These are phyloP conservation scores for Catharus fuscescens DNA, from an alignment of 2,113 vertebrate species.

Conservation along the genomic window DNA sequence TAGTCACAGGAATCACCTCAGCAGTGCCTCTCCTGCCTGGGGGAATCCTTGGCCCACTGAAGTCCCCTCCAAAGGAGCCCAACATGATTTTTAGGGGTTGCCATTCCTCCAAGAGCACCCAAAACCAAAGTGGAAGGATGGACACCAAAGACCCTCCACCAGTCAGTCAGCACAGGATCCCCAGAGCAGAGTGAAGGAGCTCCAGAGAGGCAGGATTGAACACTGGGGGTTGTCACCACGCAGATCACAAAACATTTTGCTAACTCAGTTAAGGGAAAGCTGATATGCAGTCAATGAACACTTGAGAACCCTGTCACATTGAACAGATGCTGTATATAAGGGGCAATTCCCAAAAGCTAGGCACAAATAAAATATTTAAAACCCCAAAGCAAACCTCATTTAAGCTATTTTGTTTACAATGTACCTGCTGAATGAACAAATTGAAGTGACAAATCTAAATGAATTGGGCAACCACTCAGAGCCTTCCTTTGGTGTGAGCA, in stretches of 20 bases:
- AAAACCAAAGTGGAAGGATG: fast-evolving
- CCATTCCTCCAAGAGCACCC: neutral
- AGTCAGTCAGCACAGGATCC: neutral
- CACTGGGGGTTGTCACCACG: neutral
- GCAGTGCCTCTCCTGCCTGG: neutral
- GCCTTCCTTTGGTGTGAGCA: neutral
- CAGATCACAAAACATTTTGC: conserved; percentile 3
- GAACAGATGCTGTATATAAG: conserved; percentile 30
- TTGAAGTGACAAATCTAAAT: conserved; percentile 59
- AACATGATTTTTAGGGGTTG: neutral
- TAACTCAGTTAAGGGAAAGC: conserved; percentile 1
- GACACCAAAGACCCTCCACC: neutral
- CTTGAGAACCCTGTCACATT: neutral
- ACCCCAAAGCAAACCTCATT: conserved; percentile 38
- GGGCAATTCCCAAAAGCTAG: conserved; percentile 48
- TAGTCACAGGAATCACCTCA: neutral
- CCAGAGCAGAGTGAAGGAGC: neutral
- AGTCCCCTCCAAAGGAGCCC: neutral
- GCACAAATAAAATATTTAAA: conserved; percentile 64
- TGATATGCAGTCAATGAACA: neutral
- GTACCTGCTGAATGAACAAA: conserved; percentile 48
- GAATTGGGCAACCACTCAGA: conserved; percentile 49
- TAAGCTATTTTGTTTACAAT: conserved; percentile 53
- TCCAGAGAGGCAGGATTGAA: neutral
- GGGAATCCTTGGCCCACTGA: neutral